Base-by-base conservation (phyloP, 1,140 invertebrate genomes). In the Drosophila punjabiensis region DNA sequence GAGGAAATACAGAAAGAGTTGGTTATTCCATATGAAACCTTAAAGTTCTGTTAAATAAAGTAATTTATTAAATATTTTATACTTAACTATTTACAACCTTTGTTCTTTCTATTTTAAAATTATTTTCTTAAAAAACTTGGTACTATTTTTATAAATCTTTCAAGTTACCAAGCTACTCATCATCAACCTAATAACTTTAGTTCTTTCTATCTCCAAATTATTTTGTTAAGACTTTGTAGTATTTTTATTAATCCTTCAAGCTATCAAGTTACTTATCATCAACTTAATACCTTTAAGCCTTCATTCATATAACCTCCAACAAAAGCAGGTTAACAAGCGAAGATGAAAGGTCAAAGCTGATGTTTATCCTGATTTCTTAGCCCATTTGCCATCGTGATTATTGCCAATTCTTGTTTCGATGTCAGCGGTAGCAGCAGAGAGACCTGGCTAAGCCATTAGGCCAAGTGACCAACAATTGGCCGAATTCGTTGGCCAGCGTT, bases 401-500 rank as follows among this genome's bases (percentile, higher is more conserved):
- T 74, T 39, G 71, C 71, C 69, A 74, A 74, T 74, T 74, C 32
- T 74, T 24, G 32, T 74, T 61, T 62, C 18, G 56, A 62, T 74
- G 68, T 62, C 58, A 48, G 32, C 41, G 16, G 16, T 33, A n/a
- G 18, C 43, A 28, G 9, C 4, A 48, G 52, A 73, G 60, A 59
- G 39, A 62, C 28, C 28, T 52, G 53, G 43, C 63, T 13, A 14
- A 41, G 24, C 56, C 76, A 69, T 77, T 77, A 60, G 43, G 50
- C 59, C 64, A 50, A 39, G 63, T 68, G 50, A 65, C 39, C 32
- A 76, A 50, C 66, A 77, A 71, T 71, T 79, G 61, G 37, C 35
- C 52, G 53, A 68, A 86, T 84, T 76, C 58, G 65, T 37, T 73
- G 63, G 68, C 52, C 37, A 52, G 30, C 67, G 5, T 89, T 83